Percentiles rank a stretch among this genome's conserved stretches.
Conservation (phyloP, 2,888 invertebrate species). For the Luffia ferchaultella region DNA sequence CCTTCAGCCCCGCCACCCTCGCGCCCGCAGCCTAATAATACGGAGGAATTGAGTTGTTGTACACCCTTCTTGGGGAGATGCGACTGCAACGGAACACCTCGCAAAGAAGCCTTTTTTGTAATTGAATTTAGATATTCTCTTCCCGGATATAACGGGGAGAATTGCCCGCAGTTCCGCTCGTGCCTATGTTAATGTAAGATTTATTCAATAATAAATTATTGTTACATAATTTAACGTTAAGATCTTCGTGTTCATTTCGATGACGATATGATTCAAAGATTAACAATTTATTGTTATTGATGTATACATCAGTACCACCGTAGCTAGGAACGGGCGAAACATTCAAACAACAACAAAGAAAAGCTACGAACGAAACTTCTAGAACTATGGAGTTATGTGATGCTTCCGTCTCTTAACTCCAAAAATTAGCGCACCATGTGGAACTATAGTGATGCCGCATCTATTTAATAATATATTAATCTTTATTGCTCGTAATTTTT, state of each 20-base stretch:
- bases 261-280: neutral
- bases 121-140: conserved; percentile 64
- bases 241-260: too few species aligned
- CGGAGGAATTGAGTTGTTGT: conserved; percentile 65
- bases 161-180: conserved; percentile 39
- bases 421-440: too few species aligned
- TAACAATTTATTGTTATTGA: conserved; percentile 13
- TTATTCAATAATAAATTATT: conserved; percentile 44
- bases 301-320: conserved; percentile 18
- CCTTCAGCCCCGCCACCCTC: conserved; percentile 46
- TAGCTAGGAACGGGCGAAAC: too few species aligned
- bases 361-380: too few species aligned
- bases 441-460: too few species aligned
- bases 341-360: too few species aligned
- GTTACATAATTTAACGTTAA: conserved; percentile 28
- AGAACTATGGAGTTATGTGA: too few species aligned
- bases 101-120: conserved; percentile 58
- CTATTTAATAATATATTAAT: too few species aligned
- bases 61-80: conserved; percentile 58
- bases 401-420: too few species aligned
- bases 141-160: conserved; percentile 51
- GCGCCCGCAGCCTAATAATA: conserved; percentile 58
- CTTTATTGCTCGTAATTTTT: too few species aligned
- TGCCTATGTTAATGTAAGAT: conserved; percentile 36
- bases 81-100: conserved; percentile 58